These are phyloP conservation scores for Actinemys pallida DNA, from an alignment of 2,113 vertebrate species.

Conservation along the genomic window DNA sequence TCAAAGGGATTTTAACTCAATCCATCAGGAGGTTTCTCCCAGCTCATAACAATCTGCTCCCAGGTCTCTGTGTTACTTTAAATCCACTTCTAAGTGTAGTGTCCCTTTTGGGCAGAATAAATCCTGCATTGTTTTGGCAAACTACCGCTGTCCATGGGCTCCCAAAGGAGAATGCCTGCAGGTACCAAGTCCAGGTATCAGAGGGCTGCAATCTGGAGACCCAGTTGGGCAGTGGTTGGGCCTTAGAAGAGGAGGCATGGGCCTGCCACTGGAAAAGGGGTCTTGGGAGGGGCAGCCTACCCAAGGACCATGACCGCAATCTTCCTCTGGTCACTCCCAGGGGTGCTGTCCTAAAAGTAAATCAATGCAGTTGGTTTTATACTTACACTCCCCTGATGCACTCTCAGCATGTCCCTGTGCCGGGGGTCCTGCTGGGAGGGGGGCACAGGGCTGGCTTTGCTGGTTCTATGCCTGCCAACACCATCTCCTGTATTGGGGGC, in stretches of 20 bases:
- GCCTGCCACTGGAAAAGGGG: background rate
- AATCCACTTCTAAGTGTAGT: too few relatives aligned
- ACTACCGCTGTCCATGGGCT: too few relatives aligned
- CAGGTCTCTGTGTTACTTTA: too few relatives aligned
- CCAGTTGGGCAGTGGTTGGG: too few relatives aligned
- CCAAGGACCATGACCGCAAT: background rate
- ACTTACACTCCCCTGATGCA: background rate
- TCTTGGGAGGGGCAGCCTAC: background rate
- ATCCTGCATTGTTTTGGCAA: too few relatives aligned
- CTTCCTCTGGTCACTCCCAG: background rate
- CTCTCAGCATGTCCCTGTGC: background rate
- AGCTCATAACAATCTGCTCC: too few relatives aligned
- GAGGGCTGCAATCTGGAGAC: too few relatives aligned
- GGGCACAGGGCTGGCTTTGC: background rate
- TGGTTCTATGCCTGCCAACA: background rate
- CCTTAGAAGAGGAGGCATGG: background rate
- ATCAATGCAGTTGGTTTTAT: background rate
- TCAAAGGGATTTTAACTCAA: too few relatives aligned
- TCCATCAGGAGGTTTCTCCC: too few relatives aligned
- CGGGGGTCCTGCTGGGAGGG: background rate
- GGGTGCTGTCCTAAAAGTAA: background rate
- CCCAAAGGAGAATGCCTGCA: too few relatives aligned
- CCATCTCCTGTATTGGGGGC: background rate
- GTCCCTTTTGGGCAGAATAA: too few relatives aligned
- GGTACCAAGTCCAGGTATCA: too few relatives aligned